Conservation (phyloP, 2,113 vertebrate species). For the Dryoscopus gambensis region DNA sequence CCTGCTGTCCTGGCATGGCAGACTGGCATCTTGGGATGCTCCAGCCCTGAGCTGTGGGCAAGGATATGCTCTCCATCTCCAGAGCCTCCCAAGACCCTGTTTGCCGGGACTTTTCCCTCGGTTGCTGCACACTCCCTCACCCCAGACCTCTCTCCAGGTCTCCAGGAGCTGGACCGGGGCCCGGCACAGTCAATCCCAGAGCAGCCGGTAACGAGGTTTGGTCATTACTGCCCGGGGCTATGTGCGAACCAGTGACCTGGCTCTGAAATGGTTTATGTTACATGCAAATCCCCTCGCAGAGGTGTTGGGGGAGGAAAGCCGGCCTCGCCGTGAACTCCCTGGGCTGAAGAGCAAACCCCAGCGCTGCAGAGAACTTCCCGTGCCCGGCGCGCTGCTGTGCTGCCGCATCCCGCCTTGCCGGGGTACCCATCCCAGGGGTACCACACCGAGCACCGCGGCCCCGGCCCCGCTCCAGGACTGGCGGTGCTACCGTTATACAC, state of each 20-base stretch:
- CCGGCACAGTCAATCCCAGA: background rate
- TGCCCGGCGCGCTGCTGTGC: fast-evolving
- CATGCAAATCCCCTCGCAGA: slow-evolving; percentile 38
- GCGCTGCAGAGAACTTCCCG: background rate
- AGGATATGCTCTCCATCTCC: background rate
- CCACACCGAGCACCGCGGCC: background rate
- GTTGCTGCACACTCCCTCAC: background rate
- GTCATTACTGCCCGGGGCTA: slow-evolving; percentile 54
- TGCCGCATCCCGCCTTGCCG: fast-evolving
- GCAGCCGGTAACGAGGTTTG: slow-evolving; percentile 27
- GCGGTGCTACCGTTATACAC: slow-evolving; percentile 48
- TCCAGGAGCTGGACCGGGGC: slow-evolving; percentile 23
- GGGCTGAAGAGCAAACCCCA: slow-evolving; percentile 26
- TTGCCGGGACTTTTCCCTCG: background rate
- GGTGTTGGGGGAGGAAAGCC: slow-evolving; percentile 45
- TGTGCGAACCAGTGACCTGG: slow-evolving; percentile 45
- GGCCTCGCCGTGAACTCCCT: slow-evolving; percentile 40
- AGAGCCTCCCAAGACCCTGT: fast-evolving
- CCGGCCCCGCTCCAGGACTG: background rate
- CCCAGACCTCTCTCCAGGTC: background rate
- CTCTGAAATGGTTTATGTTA: slow-evolving; percentile 57
- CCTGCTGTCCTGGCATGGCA: fast-evolving
- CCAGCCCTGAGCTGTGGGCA: background rate
- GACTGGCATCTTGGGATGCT: background rate
- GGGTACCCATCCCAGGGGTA: background rate